Evolutionary conservation across 2,797 vertebrate species (phyloP).

Genomic region (Sciurus vulgaris): DNA sequence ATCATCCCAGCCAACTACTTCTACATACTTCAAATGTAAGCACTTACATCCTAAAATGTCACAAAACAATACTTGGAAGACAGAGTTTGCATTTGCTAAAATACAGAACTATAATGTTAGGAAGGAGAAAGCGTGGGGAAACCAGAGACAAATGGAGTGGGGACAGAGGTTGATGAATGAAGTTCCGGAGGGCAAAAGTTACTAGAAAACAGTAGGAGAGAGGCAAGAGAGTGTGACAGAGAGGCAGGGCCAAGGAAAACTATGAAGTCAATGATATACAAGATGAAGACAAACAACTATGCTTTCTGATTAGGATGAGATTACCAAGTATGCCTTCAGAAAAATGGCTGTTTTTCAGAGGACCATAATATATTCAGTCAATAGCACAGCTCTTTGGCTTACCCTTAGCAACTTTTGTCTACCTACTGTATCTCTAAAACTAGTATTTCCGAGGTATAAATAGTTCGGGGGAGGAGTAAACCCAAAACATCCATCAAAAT

Average conservation of each 20-base stretch:
- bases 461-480: not conserved
- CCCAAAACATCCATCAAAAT: constrained; percentile 60
- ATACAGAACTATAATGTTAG: constrained; percentile 17
- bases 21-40: constrained; percentile 48
- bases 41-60: constrained; percentile 46
- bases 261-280: constrained; percentile 46
- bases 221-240: constrained; percentile 50
- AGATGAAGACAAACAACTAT: constrained; percentile 53
- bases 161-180: constrained; percentile 62
- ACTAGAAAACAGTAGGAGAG: constrained; percentile 61
- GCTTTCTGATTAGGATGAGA: constrained; percentile 23
- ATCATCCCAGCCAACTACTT: not conserved
- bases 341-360: constrained; percentile 63
- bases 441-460: constrained; percentile 61
- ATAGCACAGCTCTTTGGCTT: constrained; percentile 40
- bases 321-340: constrained; percentile 52
- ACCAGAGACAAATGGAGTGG: constrained; percentile 54
- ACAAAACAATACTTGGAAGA: constrained; percentile 49
- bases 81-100: constrained; percentile 56
- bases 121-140: constrained; percentile 11
- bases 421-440: constrained; percentile 46
- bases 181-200: constrained; percentile 54
- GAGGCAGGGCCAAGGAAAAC: constrained; percentile 59
- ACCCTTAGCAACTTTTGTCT: constrained; percentile 39
- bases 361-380: constrained; percentile 38